phyloP scores from a whole-genome alignment of 2,113 vertebrate species.

The Dasyurus viverrinus region DNA sequence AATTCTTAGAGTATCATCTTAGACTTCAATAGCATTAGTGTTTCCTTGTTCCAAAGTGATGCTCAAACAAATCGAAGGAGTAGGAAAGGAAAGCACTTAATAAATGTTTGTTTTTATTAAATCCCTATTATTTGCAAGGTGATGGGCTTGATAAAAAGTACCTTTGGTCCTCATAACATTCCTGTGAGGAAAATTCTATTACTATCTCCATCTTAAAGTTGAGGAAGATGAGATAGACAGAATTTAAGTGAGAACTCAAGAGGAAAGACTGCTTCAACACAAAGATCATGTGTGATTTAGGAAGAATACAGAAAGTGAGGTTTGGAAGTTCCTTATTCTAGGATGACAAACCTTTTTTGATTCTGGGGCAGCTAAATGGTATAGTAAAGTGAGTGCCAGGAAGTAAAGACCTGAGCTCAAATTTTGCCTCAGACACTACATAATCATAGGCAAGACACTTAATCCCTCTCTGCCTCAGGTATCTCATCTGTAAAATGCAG shows the following conservation, averaged over 20 bases:
- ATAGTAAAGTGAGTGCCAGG: neutral
- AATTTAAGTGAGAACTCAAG: neutral
- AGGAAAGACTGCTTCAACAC: neutral
- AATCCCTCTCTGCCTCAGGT: neutral
- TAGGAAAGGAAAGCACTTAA: neutral
- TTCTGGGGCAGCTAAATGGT: neutral
- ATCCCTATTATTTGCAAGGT: neutral
- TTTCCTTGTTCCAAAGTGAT: neutral
- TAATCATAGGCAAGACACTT: neutral
- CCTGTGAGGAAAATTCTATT: neutral
- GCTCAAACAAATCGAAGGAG: neutral
- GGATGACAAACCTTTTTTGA: neutral
- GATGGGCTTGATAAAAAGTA: neutral
- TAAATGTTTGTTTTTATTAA: neutral
- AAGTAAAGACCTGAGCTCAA: neutral
- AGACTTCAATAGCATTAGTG: neutral
- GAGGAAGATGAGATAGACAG: neutral
- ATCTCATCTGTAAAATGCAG: neutral
- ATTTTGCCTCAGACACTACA: neutral
- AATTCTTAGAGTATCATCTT: neutral
- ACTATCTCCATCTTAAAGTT: neutral
- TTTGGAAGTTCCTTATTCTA: neutral
- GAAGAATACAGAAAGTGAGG: neutral
- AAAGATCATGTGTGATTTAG: neutral
- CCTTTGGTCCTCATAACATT: neutral